Evolutionary conservation across 2,797 vertebrate species (phyloP).

Genomic region (Pseudocheirus occidentalis): DNA sequence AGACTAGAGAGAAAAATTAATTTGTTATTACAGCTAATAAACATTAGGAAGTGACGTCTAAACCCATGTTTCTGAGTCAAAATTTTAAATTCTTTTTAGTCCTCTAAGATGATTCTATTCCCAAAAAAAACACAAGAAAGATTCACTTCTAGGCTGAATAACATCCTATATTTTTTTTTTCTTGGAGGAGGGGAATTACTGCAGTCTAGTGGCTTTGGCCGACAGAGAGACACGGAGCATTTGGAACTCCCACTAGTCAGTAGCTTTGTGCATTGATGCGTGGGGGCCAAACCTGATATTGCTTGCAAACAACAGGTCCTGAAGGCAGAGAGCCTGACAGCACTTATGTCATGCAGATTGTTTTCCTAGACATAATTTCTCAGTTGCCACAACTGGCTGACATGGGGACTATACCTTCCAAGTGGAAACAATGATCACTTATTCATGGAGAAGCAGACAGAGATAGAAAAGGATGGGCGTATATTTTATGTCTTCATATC

Average conservation of each 20-base stretch:
- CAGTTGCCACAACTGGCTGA: fast-evolving
- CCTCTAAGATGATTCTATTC: neutral
- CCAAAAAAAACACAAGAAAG: neutral
- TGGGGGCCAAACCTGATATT: neutral
- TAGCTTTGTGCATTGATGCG: neutral
- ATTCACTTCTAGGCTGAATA: neutral
- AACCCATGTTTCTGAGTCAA: neutral
- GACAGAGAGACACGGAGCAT: no score
- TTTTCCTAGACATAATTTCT: fast-evolving
- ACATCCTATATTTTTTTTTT: neutral
- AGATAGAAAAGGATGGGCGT: no score
- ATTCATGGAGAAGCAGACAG: neutral
- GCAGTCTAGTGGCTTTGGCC: neutral
- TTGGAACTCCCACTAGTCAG: neutral
- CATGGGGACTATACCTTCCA: fast-evolving
- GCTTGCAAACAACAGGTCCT: neutral
- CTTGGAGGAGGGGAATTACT: neutral
- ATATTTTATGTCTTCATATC: fast-evolving
- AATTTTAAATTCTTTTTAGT: neutral
- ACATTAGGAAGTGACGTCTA: neutral
- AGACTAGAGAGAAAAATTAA: neutral
- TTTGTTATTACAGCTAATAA: neutral
- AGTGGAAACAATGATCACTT: neutral
- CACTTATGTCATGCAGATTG: neutral
- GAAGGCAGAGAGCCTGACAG: neutral